Evolutionary conservation across 2,888 invertebrate genomes (phyloP), one percentile per base, ranked within the genome.

Genomic region (Ryuthela nishihirai): DNA sequence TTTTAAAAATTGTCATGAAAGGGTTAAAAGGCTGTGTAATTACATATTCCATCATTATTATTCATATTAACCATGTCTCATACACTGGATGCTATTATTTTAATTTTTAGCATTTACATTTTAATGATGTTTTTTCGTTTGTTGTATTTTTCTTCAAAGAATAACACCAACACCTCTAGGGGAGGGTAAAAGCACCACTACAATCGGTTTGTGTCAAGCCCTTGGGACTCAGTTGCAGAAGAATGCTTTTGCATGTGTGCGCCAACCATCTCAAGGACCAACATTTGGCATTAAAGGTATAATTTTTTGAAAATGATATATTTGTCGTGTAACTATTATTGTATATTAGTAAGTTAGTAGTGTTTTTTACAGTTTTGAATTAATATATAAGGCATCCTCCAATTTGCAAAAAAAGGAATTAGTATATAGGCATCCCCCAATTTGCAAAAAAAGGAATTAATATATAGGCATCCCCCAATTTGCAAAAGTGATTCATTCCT

Each of bases 121-220:
- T 15, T 25, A 1, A 25, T n/a, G 9, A 24, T 18, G 24, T 7
- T 24, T 12, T 34, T 36, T 6, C 36, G 7, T 17, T 9, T 38
- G 1, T 36, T 15, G 29, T 18, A 29, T 35, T 38, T 45, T 26
- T 25, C 18, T 53, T 52, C 48, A 67, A 73, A 90, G 93, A 15
- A 97, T 99, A 45, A 99, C 97, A 0, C 98, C 99, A 0, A 99
- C 99, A 0, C 95, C 98, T 0, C 79, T 99, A n/a, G 99, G 99
- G 1, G 98, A 99, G 78, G 98, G 98, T 25, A 99, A 99, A 78
- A 95, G 93, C 70, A 99, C 99, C 0, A 95, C 94, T 0, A 82
- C 91, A 0, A 80, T 99, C 60, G 99, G 98, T 2, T 75, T 98
- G 65, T 87, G 86, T 4, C 99, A 99, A 76, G 95, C 98, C 1